phyloP scores from a whole-genome alignment of 2,797 vertebrate species.

The Eulemur albifrons region DNA sequence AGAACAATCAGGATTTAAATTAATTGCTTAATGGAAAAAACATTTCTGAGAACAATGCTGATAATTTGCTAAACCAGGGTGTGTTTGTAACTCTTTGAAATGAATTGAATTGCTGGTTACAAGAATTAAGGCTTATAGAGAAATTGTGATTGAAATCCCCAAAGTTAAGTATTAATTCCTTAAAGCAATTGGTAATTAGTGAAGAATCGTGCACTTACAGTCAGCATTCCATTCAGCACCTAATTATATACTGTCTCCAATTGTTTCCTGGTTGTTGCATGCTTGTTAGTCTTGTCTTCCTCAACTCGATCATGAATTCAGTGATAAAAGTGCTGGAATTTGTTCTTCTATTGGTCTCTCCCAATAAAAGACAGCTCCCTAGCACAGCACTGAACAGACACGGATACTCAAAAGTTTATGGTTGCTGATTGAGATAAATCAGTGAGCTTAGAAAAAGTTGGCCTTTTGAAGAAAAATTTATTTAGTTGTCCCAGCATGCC shows the following conservation, averaged over 20 bases:
- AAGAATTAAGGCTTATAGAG: constrained; percentile 62
- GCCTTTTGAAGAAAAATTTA: constrained; percentile 9
- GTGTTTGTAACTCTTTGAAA: constrained; percentile 66
- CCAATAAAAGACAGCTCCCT: background rate
- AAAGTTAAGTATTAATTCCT: constrained; percentile 71
- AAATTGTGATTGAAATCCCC: constrained; percentile 72
- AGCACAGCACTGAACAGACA: background rate
- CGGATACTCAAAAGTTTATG: background rate
- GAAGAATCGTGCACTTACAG: constrained; percentile 47
- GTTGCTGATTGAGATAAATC: constrained; percentile 13
- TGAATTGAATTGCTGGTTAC: constrained; percentile 62
- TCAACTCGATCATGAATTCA: background rate
- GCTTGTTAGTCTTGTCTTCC: background rate
- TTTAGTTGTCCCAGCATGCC: constrained; percentile 31
- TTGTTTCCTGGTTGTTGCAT: constrained; percentile 29
- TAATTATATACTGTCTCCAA: constrained; percentile 57
- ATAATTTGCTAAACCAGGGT: constrained; percentile 68
- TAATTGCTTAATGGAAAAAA: constrained; percentile 72
- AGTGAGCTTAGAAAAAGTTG: constrained; percentile 29
- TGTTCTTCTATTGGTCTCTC: background rate
- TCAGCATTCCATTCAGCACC: constrained; percentile 45
- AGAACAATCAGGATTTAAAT: constrained; percentile 71
- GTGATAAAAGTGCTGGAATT: background rate
- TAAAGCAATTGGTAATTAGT: constrained; percentile 72
- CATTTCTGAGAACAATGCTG: constrained; percentile 62